Percentiles rank a stretch among this genome's conserved stretches.
These are phyloP conservation scores for Iselma pallidipennis DNA, from an alignment of 2,888 invertebrate genomes.

Conservation along the genomic window DNA sequence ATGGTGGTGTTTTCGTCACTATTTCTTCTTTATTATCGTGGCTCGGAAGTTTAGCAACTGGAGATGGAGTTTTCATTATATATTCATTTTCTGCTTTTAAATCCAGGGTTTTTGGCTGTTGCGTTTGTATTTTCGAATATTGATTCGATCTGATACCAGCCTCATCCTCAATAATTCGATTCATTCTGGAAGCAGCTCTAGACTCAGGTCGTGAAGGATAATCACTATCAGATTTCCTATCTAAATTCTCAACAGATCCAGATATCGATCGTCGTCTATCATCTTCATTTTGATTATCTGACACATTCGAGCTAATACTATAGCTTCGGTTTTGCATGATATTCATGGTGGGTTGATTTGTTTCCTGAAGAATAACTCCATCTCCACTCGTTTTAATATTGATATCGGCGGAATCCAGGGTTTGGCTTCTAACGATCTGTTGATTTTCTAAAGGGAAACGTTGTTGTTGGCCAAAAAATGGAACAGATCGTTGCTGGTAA, in stretches of 20 bases:
- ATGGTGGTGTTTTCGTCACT: conserved; percentile 47
- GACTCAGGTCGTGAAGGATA: conserved; percentile 45
- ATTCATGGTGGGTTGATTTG: conserved; percentile 47
- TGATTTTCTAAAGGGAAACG: conserved; percentile 20
- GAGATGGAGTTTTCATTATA: neutral
- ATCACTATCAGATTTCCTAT: conserved; percentile 36
- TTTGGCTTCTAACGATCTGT: conserved; percentile 40
- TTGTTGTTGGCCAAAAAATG: conserved; percentile 31
- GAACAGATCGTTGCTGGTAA: conserved; percentile 44
- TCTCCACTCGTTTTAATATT: conserved; percentile 55
- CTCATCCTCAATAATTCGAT: conserved; percentile 43
- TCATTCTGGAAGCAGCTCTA: conserved; percentile 44
- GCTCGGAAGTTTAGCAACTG: neutral
- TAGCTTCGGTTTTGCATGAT: conserved; percentile 60
- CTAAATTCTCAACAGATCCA: conserved; percentile 40
- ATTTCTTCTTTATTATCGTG: conserved; percentile 13
- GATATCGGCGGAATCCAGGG: conserved; percentile 49
- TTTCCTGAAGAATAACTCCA: conserved; percentile 46
- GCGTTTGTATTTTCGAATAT: neutral
- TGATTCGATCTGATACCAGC: conserved; percentile 5
- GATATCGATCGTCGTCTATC: conserved; percentile 58
- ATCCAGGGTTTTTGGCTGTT: neutral
- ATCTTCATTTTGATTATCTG: conserved; percentile 57
- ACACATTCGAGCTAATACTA: conserved; percentile 60
- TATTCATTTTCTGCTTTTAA: too few species aligned